Conservation (phyloP, 1,140 invertebrate genomes). For the Zaprionus davidi region DNA sequence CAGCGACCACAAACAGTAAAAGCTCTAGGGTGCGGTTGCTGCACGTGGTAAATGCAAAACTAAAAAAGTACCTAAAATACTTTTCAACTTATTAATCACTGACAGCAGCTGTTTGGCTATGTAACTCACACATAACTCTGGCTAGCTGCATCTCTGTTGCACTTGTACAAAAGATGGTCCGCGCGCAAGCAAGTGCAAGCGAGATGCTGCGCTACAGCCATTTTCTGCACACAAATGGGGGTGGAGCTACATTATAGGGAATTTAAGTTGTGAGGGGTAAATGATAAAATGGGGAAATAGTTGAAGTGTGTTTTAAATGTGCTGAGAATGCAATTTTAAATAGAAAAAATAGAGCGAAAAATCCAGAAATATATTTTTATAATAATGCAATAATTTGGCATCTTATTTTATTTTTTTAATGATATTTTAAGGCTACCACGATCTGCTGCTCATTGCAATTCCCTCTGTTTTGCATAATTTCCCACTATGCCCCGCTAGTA, state of each 20-base stretch:
- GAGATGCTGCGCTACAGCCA: slow-evolving; percentile 48
- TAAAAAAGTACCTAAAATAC: slow-evolving; percentile 3
- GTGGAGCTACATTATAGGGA: slow-evolving; percentile 38
- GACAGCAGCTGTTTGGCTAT: slow-evolving; percentile 15
- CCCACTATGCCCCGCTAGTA: slow-evolving; percentile 14
- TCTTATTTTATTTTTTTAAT: too few species aligned
- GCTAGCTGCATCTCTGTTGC: slow-evolving; percentile 28
- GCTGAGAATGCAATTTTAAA: not conserved
- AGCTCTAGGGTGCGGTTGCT: not conserved
- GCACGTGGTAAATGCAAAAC: not conserved
- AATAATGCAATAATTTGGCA: not conserved
- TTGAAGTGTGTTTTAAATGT: not conserved
- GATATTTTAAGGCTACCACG: slow-evolving; percentile 1
- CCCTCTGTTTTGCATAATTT: not conserved
- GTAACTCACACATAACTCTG: not conserved
- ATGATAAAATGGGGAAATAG: slow-evolving; percentile 15
- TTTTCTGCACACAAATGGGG: slow-evolving; percentile 57
- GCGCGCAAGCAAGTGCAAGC: slow-evolving; percentile 9
- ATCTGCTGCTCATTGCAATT: not conserved
- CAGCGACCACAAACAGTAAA: not conserved
- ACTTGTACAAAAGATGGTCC: not conserved
- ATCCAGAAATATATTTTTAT: not conserved
- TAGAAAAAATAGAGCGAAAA: not conserved
- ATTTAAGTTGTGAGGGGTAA: slow-evolving; percentile 7
- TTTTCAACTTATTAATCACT: not conserved